Evolutionary conservation across 2,797 vertebrate species (phyloP).

Genomic region (Clarias platycephalus): DNA sequence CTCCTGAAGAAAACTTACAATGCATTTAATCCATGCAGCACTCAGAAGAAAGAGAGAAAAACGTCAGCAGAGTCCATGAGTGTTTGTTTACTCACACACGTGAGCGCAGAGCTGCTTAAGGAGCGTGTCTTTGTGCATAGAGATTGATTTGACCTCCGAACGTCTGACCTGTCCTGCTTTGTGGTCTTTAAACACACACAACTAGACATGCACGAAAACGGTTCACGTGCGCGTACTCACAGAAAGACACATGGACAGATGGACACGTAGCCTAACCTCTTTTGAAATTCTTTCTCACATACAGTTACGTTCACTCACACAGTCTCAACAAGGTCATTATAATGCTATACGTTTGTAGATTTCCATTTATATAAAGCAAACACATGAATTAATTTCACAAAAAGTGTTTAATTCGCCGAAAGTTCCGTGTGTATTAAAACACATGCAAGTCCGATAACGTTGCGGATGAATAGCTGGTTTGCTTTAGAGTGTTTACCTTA

Average conservation of each 20-base stretch:
- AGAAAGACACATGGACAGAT: not conserved
- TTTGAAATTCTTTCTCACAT: not conserved
- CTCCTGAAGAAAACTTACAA: constrained; percentile 10
- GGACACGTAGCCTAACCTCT: not conserved
- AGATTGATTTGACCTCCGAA: constrained; percentile 3
- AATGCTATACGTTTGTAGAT: not conserved
- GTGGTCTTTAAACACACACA: not conserved
- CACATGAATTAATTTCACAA: not conserved
- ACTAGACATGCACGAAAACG: constrained; percentile 9
- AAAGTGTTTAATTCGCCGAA: not conserved
- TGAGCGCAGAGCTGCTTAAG: not conserved
- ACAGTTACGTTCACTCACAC: not conserved
- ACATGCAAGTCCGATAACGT: not conserved
- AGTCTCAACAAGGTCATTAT: not conserved
- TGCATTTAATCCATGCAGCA: constrained; percentile 25
- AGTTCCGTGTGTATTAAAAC: not conserved
- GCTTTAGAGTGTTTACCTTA: not conserved
- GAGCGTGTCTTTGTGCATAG: constrained; percentile 24
- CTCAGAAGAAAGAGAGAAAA: not conserved
- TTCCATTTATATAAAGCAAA: not conserved
- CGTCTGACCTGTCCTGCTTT: not conserved
- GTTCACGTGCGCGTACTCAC: not conserved
- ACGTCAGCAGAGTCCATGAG: not conserved
- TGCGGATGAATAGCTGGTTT: not conserved
- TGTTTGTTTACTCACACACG: not conserved